Evolutionary conservation across 2,113 vertebrate species (phyloP).

Genomic region (Melanocharis versteri): DNA sequence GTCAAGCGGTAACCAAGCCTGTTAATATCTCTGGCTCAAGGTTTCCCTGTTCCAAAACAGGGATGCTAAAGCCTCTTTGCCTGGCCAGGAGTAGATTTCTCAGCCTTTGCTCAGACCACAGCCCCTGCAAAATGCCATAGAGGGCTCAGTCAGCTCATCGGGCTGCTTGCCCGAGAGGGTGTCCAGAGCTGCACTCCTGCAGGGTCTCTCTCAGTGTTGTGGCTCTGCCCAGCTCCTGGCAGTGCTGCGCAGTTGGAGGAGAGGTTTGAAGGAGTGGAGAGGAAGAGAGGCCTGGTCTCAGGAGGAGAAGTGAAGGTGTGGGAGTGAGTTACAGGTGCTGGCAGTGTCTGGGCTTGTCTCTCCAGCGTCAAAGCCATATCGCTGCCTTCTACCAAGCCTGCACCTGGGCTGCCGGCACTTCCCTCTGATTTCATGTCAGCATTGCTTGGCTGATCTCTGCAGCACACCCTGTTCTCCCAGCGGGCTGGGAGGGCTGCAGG

Average conservation of each 20-base stretch:
- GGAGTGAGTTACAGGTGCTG: neutral
- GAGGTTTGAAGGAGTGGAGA: neutral
- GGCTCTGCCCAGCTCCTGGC: neutral
- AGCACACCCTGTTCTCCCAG: neutral
- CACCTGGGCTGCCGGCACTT: rapidly evolving
- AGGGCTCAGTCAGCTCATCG: neutral
- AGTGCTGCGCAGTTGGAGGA: neutral
- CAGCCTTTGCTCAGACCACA: neutral
- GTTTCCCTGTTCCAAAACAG: neutral
- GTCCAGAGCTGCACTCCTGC: neutral
- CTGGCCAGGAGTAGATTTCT: neutral
- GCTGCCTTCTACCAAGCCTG: neutral
- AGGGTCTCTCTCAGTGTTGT: neutral
- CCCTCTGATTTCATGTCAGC: neutral
- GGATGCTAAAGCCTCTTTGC: neutral
- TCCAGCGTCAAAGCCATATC: rapidly evolving
- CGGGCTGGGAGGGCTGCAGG: neutral
- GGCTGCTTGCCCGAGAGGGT: neutral
- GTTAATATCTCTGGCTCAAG: neutral
- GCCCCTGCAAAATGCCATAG: neutral
- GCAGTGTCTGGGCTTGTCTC: neutral
- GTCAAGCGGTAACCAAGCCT: neutral
- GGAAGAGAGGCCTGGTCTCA: neutral
- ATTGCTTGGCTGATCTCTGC: neutral
- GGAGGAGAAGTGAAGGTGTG: neutral